Percentiles rank a stretch among this genome's conserved stretches.
Evolutionary conservation across 2,888 invertebrate genomes (phyloP).

Genomic region (Auanema sp.): DNA sequence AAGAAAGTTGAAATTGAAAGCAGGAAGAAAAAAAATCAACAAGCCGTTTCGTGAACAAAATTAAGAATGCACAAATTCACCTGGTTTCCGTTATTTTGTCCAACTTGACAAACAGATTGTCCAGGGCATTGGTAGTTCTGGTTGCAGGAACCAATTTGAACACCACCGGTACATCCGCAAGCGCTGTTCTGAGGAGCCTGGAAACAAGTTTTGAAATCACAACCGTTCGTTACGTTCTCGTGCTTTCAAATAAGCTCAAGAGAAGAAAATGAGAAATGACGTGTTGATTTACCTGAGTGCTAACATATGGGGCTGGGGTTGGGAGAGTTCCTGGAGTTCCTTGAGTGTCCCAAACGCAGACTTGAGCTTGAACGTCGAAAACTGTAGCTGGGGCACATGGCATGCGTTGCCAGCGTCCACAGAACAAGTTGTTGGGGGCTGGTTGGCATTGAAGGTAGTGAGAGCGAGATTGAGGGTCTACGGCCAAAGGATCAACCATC

Average conservation of each 20-base stretch:
- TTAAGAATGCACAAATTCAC: conserved; percentile 13
- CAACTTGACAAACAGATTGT: conserved; percentile 62
- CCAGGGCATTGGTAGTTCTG: conserved; percentile 63
- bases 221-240: not conserved
- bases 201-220: not conserved
- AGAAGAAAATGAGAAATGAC: not conserved
- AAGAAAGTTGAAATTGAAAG: no score
- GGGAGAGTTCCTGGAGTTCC: conserved; percentile 41
- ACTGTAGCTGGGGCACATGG: conserved; percentile 63
- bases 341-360: conserved; percentile 43
- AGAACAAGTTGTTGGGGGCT: conserved; percentile 62
- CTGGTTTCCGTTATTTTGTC: conserved; percentile 50
- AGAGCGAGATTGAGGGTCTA: conserved; percentile 52
- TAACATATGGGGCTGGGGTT: conserved; percentile 53
- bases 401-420: conserved; percentile 62
- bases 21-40: no score
- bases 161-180: conserved; percentile 60
- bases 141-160: conserved; percentile 62
- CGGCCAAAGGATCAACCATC: conserved; percentile 64
- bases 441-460: conserved; percentile 62
- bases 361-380: conserved; percentile 58
- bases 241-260: not conserved
- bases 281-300: conserved; percentile 23
- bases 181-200: conserved; percentile 42
- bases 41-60: no score